phyloP scores from a whole-genome alignment of 2,113 vertebrate genomes.

The Macquaria ambigua region DNA sequence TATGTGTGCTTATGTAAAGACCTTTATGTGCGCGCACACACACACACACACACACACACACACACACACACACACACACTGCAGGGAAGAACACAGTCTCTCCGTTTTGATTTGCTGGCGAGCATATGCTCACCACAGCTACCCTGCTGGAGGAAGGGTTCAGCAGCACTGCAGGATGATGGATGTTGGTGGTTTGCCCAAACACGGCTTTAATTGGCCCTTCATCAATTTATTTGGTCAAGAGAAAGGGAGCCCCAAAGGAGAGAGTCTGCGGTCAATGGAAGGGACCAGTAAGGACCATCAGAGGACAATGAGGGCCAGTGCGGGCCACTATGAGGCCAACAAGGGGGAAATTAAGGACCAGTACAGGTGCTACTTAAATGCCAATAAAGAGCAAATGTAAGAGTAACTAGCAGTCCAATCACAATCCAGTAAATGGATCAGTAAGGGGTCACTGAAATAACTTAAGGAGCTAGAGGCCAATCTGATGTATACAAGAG shows the following conservation, averaged over 20 bases:
- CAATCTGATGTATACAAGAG: neutral
- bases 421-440: conserved; percentile 17
- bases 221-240: conserved; percentile 47
- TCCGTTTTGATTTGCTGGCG: conserved; percentile 5
- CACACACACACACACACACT: neutral
- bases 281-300: neutral
- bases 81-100: neutral
- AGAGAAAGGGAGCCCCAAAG: conserved; percentile 2
- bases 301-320: neutral
- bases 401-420: neutral
- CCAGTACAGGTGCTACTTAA: neutral
- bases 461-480: neutral
- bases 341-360: neutral
- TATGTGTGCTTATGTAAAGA: neutral
- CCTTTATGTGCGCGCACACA: neutral
- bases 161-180: conserved; percentile 53
- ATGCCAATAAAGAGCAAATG: neutral
- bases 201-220: conserved; percentile 56
- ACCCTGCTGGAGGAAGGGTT: conserved; percentile 39
- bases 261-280: conserved; percentile 15
- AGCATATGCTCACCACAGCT: conserved; percentile 55
- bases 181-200: conserved; percentile 36
- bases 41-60: neutral
- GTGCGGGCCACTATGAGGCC: neutral
- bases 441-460: neutral